Evolutionary conservation across 1,140 invertebrate species (phyloP), one percentile per base, ranked within the genome.

Genomic region (Rhyzopertha dominica): DNA sequence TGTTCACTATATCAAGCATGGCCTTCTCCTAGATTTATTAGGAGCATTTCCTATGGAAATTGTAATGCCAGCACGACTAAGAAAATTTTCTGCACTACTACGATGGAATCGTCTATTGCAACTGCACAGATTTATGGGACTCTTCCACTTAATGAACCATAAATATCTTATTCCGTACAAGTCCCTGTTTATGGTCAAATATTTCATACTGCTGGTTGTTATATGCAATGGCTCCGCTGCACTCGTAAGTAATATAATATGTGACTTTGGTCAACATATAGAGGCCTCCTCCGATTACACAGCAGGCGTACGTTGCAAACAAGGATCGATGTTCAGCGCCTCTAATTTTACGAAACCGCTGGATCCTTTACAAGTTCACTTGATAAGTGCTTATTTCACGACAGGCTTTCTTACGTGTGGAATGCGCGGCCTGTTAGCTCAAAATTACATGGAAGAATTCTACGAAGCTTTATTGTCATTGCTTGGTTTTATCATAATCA

Each of bases 11-110:
- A 12, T 71, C 1, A 58, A 51, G 5, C 64, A 65, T 1, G 59
- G 63, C 0, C 71, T 70, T 28, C 18, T 67, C 1, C 40, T 62
- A 5, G 70, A 72, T 36, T 36, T 70, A 3, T 32, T 70, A 7
- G 31, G 14, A 10, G 24, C 29, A 5, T 9, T 36, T 5, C 42
- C 31, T 9, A n/a, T 26, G 4, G n/a, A 23, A 2, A 14, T 44
- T 2, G 3, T 31, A 2, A 7, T 22, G 7, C 2, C 4, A 9
- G 20, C 39, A 18, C 17, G 32, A 2, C 10, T 10, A 1, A 3
- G 14, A 3, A 18, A 14, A 22, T 20, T 29, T 10, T 42, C 19
- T 22, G n/a, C 16, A 7, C 12, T 31, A 0, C 4, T 42, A 2
- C 13, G 23, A 2, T 12, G 19, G n/a, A 36, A 36, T 8, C 31